Base-by-base conservation (phyloP, 2,888 invertebrate species). In the Boloria euphrosyne region DNA sequence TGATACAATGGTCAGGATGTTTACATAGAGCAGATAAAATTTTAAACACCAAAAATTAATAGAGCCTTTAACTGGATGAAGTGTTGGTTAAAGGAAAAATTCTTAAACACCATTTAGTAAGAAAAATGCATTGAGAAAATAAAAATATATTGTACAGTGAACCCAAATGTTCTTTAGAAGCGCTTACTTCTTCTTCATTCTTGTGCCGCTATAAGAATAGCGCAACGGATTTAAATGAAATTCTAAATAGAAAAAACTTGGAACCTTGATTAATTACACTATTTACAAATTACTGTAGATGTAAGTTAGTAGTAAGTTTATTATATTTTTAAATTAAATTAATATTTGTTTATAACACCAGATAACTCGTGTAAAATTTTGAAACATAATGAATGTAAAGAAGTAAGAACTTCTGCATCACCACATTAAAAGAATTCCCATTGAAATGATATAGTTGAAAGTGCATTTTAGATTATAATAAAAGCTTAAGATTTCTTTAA, bases 51-150 rank as follows among this genome's bases (percentile, higher is more conserved):
- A 31, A 59, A 57, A 18, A 22, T 1, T 17, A 54, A 57, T n/a
- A 57, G 55, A 57, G 17, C 55, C 22, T 44, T 18, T 59, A 27
- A 27, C 13, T 49, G 31, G 16, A 27, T 49, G 58, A 47, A 31
- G 47, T 3, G 49, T n/a, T 16, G 47, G 47, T 59, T 59, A 59
- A 49, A 6, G 22, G 31, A 49, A 59, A 59, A 6, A 49, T 47
- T 49, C 17, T 13, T 57, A 18, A 57, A 46, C 18, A 57, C 7
- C 44, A 55, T 57, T 46, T 44, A 57, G 44, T 57, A 57, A n/a
- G 22, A 18, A 44, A 57, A 22, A 53, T 53, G 53, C 16, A 31
- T 52, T 16, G 4, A 38, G 27, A 31, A 16, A 44, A 57, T 44
- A 4, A 38, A 38, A 38, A n/a, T 17, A n/a, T 22, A 57, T 57